A percentile compares a stretch with the other conserved stretches of the same genome.
These are phyloP conservation scores for Drosophila helvetica DNA, from an alignment of 2,888 invertebrate genomes.

Conservation along the genomic window DNA sequence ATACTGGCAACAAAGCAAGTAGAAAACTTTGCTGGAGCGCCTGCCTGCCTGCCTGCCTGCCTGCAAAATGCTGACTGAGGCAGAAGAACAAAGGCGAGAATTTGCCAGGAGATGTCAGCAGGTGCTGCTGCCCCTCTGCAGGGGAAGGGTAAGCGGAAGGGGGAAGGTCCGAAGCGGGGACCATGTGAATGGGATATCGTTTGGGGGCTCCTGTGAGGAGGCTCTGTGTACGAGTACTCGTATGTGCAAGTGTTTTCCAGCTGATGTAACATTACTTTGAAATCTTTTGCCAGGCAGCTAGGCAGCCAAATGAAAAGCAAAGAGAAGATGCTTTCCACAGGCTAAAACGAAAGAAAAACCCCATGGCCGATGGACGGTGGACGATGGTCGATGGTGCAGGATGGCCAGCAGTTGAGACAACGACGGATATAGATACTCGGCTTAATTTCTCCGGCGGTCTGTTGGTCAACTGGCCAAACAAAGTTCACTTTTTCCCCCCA, in stretches of 20 bases:
- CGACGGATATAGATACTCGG: constrained; percentile 64
- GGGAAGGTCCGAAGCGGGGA: not conserved
- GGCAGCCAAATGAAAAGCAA: constrained; percentile 75
- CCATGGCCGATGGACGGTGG: constrained; percentile 1
- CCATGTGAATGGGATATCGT: constrained; percentile 1
- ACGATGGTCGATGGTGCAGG: not conserved
- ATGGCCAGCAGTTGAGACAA: constrained; percentile 24
- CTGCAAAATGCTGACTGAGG: constrained; percentile 69
- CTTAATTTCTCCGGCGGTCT: constrained; percentile 64
- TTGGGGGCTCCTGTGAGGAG: constrained; percentile 8
- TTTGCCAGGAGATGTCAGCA: constrained; percentile 41
- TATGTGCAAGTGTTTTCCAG: constrained; percentile 78
- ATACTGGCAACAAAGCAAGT: constrained; percentile 4
- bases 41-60: constrained; percentile 15
- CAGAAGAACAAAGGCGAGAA: constrained; percentile 73
- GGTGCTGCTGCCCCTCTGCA: constrained; percentile 23
- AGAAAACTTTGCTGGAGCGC: constrained; percentile 39
- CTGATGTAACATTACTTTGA: constrained; percentile 80
- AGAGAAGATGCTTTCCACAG: constrained; percentile 68
- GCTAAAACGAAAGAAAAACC: constrained; percentile 20
- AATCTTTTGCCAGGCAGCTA: constrained; percentile 60
- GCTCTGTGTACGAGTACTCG: constrained; percentile 20
- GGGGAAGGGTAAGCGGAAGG: no score
- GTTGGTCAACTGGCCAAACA: constrained; percentile 69
- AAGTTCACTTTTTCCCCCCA: constrained; percentile 21